phyloP scores from a whole-genome alignment of 2,113 vertebrate genomes.

The Nannospalax galili region DNA sequence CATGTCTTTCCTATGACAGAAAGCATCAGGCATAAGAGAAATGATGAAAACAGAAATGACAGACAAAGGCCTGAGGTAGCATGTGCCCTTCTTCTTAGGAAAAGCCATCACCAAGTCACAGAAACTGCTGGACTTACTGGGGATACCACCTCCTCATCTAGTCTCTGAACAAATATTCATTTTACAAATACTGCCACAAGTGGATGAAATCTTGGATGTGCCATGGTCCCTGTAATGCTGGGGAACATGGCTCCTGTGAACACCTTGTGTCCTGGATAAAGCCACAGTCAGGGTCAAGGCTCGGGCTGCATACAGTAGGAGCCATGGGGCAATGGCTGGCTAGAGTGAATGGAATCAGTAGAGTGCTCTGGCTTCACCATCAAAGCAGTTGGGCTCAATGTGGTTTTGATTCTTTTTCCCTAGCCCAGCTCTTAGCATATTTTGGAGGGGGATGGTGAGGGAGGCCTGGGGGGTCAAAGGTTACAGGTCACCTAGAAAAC shows the following conservation, averaged over 20 bases:
- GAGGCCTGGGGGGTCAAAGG: constrained; percentile 7
- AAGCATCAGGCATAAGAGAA: background rate
- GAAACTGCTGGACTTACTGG: background rate
- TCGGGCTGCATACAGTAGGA: background rate
- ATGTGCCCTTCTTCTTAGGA: background rate
- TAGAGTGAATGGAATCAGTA: background rate
- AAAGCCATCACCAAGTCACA: background rate
- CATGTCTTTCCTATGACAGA: background rate
- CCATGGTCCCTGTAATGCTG: background rate
- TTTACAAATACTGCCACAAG: background rate
- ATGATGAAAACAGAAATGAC: background rate
- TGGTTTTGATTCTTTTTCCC: constrained; percentile 50
- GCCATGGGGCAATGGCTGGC: background rate
- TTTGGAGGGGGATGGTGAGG: constrained; percentile 18
- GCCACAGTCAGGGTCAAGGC: background rate
- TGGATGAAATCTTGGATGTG: background rate
- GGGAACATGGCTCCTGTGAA: background rate
- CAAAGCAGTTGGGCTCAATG: background rate
- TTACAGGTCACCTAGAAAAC: constrained; percentile 63
- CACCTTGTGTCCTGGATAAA: background rate
- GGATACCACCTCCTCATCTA: background rate
- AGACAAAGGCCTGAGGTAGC: background rate
- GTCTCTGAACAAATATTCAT: background rate
- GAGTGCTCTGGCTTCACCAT: background rate
- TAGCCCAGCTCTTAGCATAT: background rate